Evolutionary conservation across 1,140 invertebrate genomes (phyloP).

Genomic region (Cyclina sinensis): DNA sequence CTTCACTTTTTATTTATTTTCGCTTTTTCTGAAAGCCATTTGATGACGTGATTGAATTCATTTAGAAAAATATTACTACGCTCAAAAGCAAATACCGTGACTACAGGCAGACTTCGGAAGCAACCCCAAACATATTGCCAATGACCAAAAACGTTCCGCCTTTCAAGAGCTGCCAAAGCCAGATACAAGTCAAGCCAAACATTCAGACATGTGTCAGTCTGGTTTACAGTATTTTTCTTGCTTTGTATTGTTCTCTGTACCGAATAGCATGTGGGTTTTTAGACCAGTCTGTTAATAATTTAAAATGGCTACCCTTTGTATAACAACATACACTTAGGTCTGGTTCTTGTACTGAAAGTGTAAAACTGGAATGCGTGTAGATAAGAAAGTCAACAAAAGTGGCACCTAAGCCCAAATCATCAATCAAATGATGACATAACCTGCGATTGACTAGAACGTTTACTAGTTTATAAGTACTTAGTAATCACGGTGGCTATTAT

Average conservation of each 20-base stretch:
- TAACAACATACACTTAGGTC: neutral
- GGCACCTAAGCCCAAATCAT: slow-evolving; percentile 31
- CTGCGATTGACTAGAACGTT: neutral
- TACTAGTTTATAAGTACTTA: slow-evolving; percentile 57
- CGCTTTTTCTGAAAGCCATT: too few species aligned
- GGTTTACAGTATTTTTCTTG: neutral
- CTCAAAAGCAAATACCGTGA: neutral
- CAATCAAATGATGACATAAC: slow-evolving; percentile 53
- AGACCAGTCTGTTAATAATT: slow-evolving; percentile 18
- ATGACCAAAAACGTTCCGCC: slow-evolving; percentile 45
- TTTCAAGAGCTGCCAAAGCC: slow-evolving; percentile 33
- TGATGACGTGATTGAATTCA: too few species aligned
- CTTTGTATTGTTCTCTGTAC: slow-evolving; percentile 33
- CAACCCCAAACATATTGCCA: slow-evolving; percentile 2
- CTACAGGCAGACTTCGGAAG: neutral
- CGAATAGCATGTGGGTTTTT: slow-evolving; percentile 10
- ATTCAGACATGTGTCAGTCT: slow-evolving; percentile 43
- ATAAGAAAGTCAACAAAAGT: slow-evolving; percentile 56
- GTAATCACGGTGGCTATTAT: slow-evolving; percentile 55
- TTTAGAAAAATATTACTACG: too few species aligned
- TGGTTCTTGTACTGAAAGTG: slow-evolving; percentile 7
- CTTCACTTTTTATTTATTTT: too few species aligned
- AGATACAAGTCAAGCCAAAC: slow-evolving; percentile 40
- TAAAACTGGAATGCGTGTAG: slow-evolving; percentile 47
- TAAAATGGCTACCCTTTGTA: slow-evolving; percentile 26